Percentiles rank a stretch among this genome's conserved stretches.
phyloP scores from a whole-genome alignment of 2,113 vertebrate species.

The Ameiurus melas region DNA sequence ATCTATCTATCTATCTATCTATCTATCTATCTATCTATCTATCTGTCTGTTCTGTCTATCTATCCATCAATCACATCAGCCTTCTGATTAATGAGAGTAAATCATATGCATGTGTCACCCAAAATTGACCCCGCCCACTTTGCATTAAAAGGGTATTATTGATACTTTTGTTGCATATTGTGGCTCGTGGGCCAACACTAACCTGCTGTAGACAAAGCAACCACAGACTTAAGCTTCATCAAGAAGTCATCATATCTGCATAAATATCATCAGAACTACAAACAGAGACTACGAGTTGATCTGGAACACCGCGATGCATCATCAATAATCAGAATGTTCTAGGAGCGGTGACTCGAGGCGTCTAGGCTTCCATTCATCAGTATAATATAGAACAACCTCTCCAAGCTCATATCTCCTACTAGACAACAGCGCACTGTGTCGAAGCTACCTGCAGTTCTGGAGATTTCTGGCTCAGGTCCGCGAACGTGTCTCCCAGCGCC shows the following conservation, averaged over 20 bases:
- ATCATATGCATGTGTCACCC: not conserved
- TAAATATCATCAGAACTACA: not conserved
- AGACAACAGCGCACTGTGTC: not conserved
- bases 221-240: not conserved
- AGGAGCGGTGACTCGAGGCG: not conserved
- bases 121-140: not conserved
- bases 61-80: not conserved
- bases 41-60: not conserved
- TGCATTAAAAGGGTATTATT: not conserved
- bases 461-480: constrained; percentile 98
- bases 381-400: not conserved
- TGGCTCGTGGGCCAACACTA: not conserved
- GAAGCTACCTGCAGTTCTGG: constrained; percentile 87
- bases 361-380: not conserved
- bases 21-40: not conserved
- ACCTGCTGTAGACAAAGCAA: not conserved
- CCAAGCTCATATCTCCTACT: not conserved
- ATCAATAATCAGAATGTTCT: not conserved
- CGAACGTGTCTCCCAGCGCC: constrained; percentile 90
- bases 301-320: not conserved
- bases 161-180: not conserved
- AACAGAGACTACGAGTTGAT: not conserved
- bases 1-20: too few species aligned
- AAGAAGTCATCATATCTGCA: not conserved
- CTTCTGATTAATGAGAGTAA: not conserved